These are phyloP conservation scores for Gadopsis bispinosus DNA, from an alignment of 2,797 vertebrate genomes.

Conservation along the genomic window DNA sequence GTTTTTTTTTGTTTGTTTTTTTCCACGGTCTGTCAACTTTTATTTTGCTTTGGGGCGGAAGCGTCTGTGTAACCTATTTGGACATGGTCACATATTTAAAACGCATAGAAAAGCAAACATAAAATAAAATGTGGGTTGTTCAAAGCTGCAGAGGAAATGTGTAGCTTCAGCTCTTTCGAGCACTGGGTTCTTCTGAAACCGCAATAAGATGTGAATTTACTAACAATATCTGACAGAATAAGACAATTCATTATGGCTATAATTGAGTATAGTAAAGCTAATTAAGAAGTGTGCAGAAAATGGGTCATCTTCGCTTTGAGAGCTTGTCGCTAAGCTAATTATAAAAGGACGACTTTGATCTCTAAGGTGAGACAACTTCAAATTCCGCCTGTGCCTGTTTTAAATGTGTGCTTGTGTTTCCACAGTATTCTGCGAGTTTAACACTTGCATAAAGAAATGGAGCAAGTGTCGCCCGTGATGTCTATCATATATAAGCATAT, in stretches of 20 bases:
- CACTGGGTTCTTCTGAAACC: conserved; percentile 16
- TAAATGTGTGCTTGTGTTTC: conserved; percentile 22
- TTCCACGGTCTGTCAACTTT: conserved; percentile 40
- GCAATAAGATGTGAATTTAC: conserved; percentile 27
- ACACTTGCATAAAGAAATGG: conserved; percentile 17
- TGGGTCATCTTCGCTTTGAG: conserved; percentile 74
- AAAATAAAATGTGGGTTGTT: conserved; percentile 35
- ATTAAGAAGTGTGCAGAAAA: conserved; percentile 74
- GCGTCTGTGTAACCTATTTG: conserved; percentile 42
- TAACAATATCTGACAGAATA: conserved; percentile 42
- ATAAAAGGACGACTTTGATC: conserved; percentile 76
- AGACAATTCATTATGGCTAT: conserved; percentile 53
- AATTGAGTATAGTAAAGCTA: conserved; percentile 75
- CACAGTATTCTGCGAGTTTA: background rate
- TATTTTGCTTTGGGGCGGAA: conserved; percentile 44
- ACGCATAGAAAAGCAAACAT: background rate
- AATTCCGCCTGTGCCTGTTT: conserved; percentile 57
- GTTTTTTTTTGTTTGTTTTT: background rate
- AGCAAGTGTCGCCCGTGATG: conserved; percentile 18
- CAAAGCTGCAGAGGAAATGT: conserved; percentile 42
- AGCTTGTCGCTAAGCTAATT: conserved; percentile 68
- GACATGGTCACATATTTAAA: conserved; percentile 7
- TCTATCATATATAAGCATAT: conserved; percentile 4
- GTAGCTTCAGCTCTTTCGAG: conserved; percentile 48
- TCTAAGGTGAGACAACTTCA: conserved; percentile 69